Evolutionary conservation across 2,113 vertebrate genomes (phyloP).

Genomic region (Oncorhynchus nerka): DNA sequence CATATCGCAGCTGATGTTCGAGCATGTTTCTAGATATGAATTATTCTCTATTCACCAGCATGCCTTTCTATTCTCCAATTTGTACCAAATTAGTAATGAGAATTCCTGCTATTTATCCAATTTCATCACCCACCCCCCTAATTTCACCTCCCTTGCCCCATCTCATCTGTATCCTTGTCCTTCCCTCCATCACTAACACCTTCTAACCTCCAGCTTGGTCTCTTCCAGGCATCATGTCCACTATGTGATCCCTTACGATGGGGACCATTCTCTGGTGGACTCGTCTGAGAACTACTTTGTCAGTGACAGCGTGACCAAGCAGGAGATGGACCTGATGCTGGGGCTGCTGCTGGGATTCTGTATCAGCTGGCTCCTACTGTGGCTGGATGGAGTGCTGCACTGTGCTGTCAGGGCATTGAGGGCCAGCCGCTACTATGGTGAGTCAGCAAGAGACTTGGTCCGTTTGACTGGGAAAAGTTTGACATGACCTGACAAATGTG

Average conservation of each 20-base stretch:
- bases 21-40: no score
- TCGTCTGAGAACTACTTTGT: slow-evolving; percentile 99
- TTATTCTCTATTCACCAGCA: no score
- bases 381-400: slow-evolving; percentile 96
- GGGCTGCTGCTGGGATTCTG: slow-evolving; percentile 97
- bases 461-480: no score
- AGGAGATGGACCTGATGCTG: slow-evolving; percentile 99
- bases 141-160: not conserved
- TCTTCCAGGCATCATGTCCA: slow-evolving; percentile 90
- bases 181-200: not conserved
- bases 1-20: no score
- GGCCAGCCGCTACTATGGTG: slow-evolving; percentile 92
- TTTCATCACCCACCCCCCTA: not conserved
- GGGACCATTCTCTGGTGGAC: slow-evolving; percentile 97
- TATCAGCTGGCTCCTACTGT: slow-evolving; percentile 98
- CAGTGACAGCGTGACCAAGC: slow-evolving; percentile 99
- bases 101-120: not conserved
- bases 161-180: not conserved
- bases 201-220: slow-evolving; percentile 18
- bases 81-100: not conserved
- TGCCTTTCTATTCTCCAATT: not conserved
- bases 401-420: slow-evolving; percentile 94
- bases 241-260: slow-evolving; percentile 97
- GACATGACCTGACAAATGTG: no score
- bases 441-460: slow-evolving; percentile 52